Percentiles rank a stretch among this genome's conserved stretches.
Evolutionary conservation across 2,888 invertebrate genomes (phyloP).

Genomic region (Tachina grossa): DNA sequence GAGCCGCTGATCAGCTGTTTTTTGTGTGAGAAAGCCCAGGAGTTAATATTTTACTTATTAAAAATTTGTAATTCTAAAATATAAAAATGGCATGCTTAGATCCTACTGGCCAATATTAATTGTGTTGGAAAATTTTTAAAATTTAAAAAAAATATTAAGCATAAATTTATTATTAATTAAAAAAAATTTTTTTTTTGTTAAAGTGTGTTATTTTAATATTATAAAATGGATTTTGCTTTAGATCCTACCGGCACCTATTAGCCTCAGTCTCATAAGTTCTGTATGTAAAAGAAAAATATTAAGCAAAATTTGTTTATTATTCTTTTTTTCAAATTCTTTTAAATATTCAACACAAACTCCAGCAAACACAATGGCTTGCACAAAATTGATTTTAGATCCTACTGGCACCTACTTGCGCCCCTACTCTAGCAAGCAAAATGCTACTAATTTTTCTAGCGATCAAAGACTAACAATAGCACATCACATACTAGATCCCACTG

Average conservation of each 20-base stretch:
- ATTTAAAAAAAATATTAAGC: not conserved
- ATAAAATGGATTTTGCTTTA: conserved; percentile 79
- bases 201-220: conserved; percentile 10
- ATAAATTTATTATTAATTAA: not conserved
- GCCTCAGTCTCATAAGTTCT: conserved; percentile 1
- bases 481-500: conserved; percentile 80
- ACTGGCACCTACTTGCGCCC: conserved; percentile 82
- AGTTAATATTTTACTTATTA: conserved; percentile 17
- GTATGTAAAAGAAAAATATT: not conserved
- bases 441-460: conserved; percentile 70
- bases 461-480: conserved; percentile 51
- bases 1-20: conserved; percentile 63
- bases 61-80: conserved; percentile 6
- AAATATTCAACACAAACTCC: not conserved
- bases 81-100: conserved; percentile 80
- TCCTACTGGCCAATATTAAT: conserved; percentile 82
- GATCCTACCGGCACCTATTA: conserved; percentile 82
- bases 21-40: conserved; percentile 18
- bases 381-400: conserved; percentile 78
- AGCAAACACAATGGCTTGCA: conserved; percentile 73
- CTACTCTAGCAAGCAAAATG: conserved; percentile 52
- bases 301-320: not conserved
- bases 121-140: not conserved
- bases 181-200: not conserved
- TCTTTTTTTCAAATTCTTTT: conserved; percentile 11